Conservation (phyloP, 1,140 invertebrate genomes). For the Mycetomoellerius zeteki region DNA sequence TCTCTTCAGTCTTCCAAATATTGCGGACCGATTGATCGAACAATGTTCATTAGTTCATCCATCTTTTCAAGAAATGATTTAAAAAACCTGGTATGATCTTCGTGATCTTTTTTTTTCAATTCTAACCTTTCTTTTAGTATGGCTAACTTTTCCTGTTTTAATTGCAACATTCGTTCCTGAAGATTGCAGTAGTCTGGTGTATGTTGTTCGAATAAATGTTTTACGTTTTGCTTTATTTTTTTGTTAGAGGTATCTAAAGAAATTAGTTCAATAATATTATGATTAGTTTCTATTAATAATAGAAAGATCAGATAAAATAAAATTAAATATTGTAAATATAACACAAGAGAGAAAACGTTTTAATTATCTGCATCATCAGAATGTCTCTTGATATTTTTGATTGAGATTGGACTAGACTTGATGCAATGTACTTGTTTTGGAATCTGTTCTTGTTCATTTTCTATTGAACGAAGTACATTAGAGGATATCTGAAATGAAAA, state of each 20-base stretch:
- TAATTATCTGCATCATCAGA: background rate
- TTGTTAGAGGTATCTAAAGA: background rate
- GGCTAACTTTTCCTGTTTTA: background rate
- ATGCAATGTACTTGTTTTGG: background rate
- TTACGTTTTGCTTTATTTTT: background rate
- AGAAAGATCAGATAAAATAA: background rate
- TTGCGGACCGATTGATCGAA: background rate
- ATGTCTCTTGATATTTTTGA: background rate
- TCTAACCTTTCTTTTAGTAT: background rate
- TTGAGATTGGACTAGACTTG: background rate
- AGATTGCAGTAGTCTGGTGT: background rate
- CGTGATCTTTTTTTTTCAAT: background rate
- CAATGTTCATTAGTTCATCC: background rate
- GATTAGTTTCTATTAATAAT: background rate
- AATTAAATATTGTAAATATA: background rate
- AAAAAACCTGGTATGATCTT: background rate
- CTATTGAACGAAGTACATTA: background rate
- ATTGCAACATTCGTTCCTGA: background rate
- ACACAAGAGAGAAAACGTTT: background rate
- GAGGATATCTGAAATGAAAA: constrained; percentile 12
- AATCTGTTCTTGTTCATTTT: constrained; percentile 7
- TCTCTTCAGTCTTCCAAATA: background rate
- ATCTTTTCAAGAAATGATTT: background rate
- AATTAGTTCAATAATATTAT: constrained; percentile 15
- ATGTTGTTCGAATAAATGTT: constrained; percentile 3